Conservation (phyloP, 1,140 invertebrate genomes). For the Laupala kohalensis region DNA sequence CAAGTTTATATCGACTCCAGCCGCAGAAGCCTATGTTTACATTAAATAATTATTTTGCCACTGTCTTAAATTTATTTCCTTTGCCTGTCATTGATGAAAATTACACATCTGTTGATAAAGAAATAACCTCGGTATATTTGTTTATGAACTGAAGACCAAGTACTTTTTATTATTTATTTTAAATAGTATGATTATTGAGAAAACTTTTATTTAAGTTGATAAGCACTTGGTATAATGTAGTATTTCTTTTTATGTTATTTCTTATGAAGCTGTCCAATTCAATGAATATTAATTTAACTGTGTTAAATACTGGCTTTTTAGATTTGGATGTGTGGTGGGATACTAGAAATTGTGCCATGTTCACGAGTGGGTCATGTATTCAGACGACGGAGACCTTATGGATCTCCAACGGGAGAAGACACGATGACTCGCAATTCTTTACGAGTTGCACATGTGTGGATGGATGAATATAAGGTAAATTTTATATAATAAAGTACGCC, state of each 20-base stretch:
- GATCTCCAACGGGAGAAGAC: slow-evolving; percentile 60
- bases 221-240: background rate
- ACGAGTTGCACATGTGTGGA: slow-evolving; percentile 80
- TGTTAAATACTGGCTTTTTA: slow-evolving; percentile 24
- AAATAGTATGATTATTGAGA: too few species aligned
- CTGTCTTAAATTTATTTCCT: too few species aligned
- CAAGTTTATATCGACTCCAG: too few species aligned
- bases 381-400: slow-evolving; percentile 76
- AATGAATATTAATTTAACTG: background rate
- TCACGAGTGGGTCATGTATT: slow-evolving; percentile 94
- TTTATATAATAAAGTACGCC: too few species aligned
- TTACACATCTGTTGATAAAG: too few species aligned
- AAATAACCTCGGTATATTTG: too few species aligned
- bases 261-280: background rate
- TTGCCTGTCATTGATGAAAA: too few species aligned
- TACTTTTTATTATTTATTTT: too few species aligned
- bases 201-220: background rate
- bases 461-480: slow-evolving; percentile 75
- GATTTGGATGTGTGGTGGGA: slow-evolving; percentile 98
- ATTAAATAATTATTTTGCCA: too few species aligned
- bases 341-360: slow-evolving; percentile 84
- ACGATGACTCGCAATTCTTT: slow-evolving; percentile 78
- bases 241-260: background rate
- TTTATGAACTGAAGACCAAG: too few species aligned
- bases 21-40: too few species aligned